Evolutionary conservation across 2,888 invertebrate species (phyloP), one percentile per base, ranked within the genome.

Genomic region (Hydrotaea diabolus): DNA sequence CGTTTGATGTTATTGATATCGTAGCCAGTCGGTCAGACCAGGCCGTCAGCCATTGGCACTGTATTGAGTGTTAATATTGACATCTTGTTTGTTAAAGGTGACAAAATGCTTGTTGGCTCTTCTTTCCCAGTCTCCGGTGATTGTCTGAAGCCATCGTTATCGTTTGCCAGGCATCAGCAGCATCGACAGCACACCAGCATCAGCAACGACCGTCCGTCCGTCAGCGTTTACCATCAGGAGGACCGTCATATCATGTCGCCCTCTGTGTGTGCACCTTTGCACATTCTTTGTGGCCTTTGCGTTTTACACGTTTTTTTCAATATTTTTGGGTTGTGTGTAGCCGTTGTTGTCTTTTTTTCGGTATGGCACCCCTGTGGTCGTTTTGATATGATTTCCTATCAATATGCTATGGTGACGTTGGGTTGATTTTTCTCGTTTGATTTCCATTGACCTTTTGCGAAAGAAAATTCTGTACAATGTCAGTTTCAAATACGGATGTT

Each of bases 81-180:
- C 80, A 86, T 84, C 82, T 82, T 64, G 82, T 79, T 86, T 86
- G 84, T 86, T 77, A 77, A 84, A 87, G 86, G 87, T 86, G 87
- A 87, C 85, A 87, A 87, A 85, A 86, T 87, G 80, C 86, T 64
- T 84, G 83, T 78, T 77, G 72, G 49, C 64, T 55, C 72, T 78
- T 43, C 31, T 4, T 74, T 19, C 66, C 7, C 43, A n/a, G 39
- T 57, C 31, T 23, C 39, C 17, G 26, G 17, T 31, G 31, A 31
- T 31, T 69, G 55, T 23, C 36, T 69, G 71, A 43, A 43, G 72
- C 72, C 79, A 81, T 66, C 71, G 59, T 76, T 80, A 79, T 80
- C 73, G 62, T 82, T 85, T 69, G 85, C 26, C 85, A 74, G 72
- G 19, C 66, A 75, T 76, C 66, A 46, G 0, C n/a, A 49, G 9